Evolutionary conservation across 2,113 vertebrate genomes (phyloP).

Genomic region (Guaruba guarouba): DNA sequence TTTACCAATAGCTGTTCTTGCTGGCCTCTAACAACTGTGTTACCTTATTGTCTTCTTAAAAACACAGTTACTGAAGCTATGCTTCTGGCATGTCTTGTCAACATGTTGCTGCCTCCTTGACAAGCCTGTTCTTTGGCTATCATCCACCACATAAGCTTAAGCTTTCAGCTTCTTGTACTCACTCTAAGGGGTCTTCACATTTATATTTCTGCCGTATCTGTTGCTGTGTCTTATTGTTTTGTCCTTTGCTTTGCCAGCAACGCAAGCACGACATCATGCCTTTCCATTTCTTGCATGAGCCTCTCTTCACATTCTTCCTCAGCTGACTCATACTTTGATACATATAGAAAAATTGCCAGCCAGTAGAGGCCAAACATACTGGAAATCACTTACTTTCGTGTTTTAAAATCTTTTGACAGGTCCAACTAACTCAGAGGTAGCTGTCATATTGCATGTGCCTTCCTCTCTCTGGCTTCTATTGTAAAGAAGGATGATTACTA

Average conservation of each 20-base stretch:
- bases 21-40: neutral
- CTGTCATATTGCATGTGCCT: neutral
- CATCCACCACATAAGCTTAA: neutral
- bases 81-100: neutral
- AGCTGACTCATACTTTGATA: constrained; percentile 34
- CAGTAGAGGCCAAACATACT: neutral
- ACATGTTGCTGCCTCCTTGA: neutral
- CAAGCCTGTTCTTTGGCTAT: neutral
- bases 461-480: neutral
- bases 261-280: neutral
- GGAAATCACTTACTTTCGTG: neutral
- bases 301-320: constrained; percentile 13
- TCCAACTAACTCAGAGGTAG: neutral
- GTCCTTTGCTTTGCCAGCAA: neutral
- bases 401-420: constrained; percentile 3
- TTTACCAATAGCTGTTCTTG: neutral
- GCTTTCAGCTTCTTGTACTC: neutral
- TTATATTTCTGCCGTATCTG: neutral
- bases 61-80: neutral
- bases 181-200: neutral
- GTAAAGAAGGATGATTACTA: neutral
- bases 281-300: neutral
- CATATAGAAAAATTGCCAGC: neutral
- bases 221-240: neutral
- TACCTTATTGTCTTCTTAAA: neutral